Evolutionary conservation across 2,888 invertebrate genomes (phyloP).

Genomic region (Hofmannophila pseudospretella): DNA sequence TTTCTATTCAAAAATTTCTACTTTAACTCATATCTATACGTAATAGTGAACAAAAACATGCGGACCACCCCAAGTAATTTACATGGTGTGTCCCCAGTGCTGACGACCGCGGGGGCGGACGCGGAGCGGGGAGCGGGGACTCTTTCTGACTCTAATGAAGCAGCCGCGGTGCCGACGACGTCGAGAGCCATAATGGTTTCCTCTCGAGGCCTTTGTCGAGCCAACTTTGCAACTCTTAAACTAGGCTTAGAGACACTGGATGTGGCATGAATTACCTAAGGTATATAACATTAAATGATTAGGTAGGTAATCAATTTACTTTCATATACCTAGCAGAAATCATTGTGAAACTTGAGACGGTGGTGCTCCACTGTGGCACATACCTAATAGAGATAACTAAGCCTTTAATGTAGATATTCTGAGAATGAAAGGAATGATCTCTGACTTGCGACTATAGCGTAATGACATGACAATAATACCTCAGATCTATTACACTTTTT

Average conservation of each 20-base stretch:
- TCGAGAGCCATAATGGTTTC: conserved; percentile 70
- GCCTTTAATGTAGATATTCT: no score
- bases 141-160: conserved; percentile 62
- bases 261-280: conserved; percentile 6
- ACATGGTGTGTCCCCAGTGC: conserved; percentile 7
- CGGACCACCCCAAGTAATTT: conserved; percentile 7
- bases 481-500: no score
- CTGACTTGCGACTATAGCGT: no score
- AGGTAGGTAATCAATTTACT: neutral
- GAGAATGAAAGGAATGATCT: no score
- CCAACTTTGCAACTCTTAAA: conserved; percentile 63
- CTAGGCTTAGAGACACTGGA: conserved; percentile 23
- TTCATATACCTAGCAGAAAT: no score
- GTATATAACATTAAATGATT: conserved; percentile 4
- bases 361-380: no score
- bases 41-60: neutral
- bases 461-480: no score
- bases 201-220: conserved; percentile 67
- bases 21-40: no score
- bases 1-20: no score
- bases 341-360: no score
- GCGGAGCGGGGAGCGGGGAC: conserved; percentile 17
- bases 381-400: no score
- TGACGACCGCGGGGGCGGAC: conserved; percentile 2
- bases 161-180: conserved; percentile 53